Evolutionary conservation across 2,797 vertebrate species (phyloP), one percentile per base, ranked within the genome.

Genomic region (Tapera naevia): DNA sequence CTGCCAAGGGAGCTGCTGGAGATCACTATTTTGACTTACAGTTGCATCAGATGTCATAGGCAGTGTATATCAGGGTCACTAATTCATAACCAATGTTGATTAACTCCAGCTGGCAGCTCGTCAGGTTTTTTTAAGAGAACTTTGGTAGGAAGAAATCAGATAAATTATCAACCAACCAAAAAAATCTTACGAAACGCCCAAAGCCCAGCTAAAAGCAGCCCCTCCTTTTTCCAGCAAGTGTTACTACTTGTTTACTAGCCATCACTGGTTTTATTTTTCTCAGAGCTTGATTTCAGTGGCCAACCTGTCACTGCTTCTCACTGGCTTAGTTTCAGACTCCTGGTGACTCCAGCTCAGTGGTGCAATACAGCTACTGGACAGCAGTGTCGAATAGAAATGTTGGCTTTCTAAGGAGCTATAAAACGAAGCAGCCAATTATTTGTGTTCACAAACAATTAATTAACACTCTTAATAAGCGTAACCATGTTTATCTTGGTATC

Each of bases 401-500:
- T 64, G 74, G 56, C 92, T 93, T 65, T 86, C 72, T 78, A 78
- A 91, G 13, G 67, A 96, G 88, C 64, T 85, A 6, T 33, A 50
- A 88, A 89, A 58, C 72, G 60, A 43, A 71, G 61, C 93, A 85
- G 93, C 69, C 79, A 50, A 58, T 91, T 93, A 91, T 80, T 91
- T 92, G 75, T 87, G 67, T 57, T 93, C 85, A 65, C 80, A 91
- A 90, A 71, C 93, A 82, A 92, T 95, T 95, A 89, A 95, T 95
- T 96, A 93, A 80, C 50, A 23, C 74, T 80, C 45, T 74, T 97
- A 93, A 95, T 87, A 57, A 6, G 81, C 92, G 91, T 92, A 93
- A 93, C 95, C 95, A 80, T 56, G 84, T 94, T 96, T 95, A 80
- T 93, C 88, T 93, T 83, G 69, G 65, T 61, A 89, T 78, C 50